Percentiles rank a stretch among this genome's conserved stretches.
phyloP scores from a whole-genome alignment of 92 coral and sea anemone genomes.

The Pocillopora meandrina region DNA sequence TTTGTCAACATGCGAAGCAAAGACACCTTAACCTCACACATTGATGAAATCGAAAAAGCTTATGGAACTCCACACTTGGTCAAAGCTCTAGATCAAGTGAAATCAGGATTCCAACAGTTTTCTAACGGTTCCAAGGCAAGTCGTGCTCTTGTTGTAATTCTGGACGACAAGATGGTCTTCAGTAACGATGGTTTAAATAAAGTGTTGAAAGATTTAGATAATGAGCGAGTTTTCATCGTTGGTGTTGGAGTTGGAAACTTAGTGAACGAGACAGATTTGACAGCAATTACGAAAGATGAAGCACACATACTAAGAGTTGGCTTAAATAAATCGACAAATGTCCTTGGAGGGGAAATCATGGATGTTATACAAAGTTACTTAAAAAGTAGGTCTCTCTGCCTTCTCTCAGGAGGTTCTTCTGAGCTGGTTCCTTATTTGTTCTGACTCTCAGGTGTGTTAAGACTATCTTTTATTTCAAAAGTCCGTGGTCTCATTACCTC shows the following conservation, averaged over 20 bases:
- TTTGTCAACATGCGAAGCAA: slow-evolving; percentile 46
- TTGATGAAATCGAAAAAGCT: slow-evolving; percentile 33
- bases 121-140: slow-evolving; percentile 63
- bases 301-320: slow-evolving; percentile 1
- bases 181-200: not conserved
- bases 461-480: not conserved
- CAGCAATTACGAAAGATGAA: slow-evolving; percentile 8
- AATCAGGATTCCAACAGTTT: slow-evolving; percentile 29
- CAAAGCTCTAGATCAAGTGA: slow-evolving; percentile 46
- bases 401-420: not conserved
- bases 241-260: slow-evolving; percentile 20
- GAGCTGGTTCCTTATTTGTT: too few species aligned
- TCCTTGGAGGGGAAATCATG: slow-evolving; percentile 59
- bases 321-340: slow-evolving; percentile 30
- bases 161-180: slow-evolving; percentile 34
- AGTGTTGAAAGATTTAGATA: slow-evolving; percentile 2
- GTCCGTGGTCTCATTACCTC: not conserved
- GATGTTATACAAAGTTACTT: slow-evolving; percentile 44
- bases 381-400: slow-evolving; percentile 4
- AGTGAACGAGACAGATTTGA: not conserved
- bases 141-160: slow-evolving; percentile 75
- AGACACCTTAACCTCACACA: slow-evolving; percentile 28
- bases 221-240: slow-evolving; percentile 1
- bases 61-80: slow-evolving; percentile 48
- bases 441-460: not conserved